These are phyloP conservation scores for Planococcus citri DNA, from an alignment of 1,140 invertebrate genomes.

Conservation along the genomic window DNA sequence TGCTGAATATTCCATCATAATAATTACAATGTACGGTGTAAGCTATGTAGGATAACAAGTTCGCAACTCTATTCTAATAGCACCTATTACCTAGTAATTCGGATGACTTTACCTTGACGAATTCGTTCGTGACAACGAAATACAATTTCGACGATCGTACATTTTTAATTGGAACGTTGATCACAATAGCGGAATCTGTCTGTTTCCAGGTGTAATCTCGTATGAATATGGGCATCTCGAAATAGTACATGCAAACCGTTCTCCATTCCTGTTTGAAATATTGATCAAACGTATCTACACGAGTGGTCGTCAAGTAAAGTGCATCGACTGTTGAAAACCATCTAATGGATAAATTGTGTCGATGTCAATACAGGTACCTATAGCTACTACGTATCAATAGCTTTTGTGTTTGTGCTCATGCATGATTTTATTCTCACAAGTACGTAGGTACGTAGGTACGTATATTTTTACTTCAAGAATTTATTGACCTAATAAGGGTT, in stretches of 20 bases:
- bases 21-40: no score
- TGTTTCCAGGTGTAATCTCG: neutral
- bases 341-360: no score
- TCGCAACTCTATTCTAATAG: no score
- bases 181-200: neutral
- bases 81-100: neutral
- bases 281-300: neutral
- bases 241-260: neutral
- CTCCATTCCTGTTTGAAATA: neutral
- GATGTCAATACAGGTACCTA: no score
- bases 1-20: no score
- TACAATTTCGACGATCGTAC: neutral
- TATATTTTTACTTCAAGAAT: no score
- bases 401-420: no score
- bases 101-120: neutral
- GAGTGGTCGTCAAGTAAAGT: neutral
- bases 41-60: no score
- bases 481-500: no score
- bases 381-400: no score
- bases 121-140: neutral
- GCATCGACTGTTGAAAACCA: neutral
- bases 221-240: slow-evolving; percentile 12
- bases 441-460: no score
- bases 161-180: neutral
- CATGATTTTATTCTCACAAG: no score